Base-by-base conservation (phyloP, 2,888 invertebrate genomes). In the Polydrusus tereticollis region DNA sequence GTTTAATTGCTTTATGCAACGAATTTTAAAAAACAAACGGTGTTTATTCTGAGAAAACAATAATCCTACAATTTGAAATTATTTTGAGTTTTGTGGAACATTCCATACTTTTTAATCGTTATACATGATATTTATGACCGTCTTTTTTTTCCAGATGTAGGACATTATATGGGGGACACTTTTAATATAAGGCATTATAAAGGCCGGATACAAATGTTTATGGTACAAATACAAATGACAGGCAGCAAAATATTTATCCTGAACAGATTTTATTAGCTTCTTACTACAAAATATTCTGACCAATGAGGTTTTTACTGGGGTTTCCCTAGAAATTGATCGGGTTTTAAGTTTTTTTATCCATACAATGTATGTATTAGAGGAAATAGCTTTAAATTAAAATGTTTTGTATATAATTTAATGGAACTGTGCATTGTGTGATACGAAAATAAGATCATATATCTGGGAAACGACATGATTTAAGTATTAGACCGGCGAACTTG, bases 301-400 rank as follows among this genome's bases (percentile, higher is more conserved):
- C 52, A 29, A 18, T 29, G 1, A 18, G 4, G 8, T 55, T 47
- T 52, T 55, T 29, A 29, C 29, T 7, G 21, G 36, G 36, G 2
- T 36, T 50, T 50, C 16, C 52, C 52, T 14, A 29, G 18, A 26
- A 29, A 52, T 26, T 52, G n/a, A 23, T 50, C 14, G 7, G n/a
- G 26, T 26, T 26, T n/a, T 50, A 52, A 26, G n/a, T 52, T 52
- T 55, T 47, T 55, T 29, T 29, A 55, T 16, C 14, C 52, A 29
- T 55, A 55, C 52, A 55, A 18, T 55, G 52, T 55, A 18, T 55
- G 52, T 55, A 55, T 55, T 55, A 55, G 52, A 29, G 52, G 52
- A 55, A 8, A 55, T 55, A 55, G 52, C 52, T 55, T 55, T 55
- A 55, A 55, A 55, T 14, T 21, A 16, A 21, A 47, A 20, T 29